A percentile compares a stretch with the other conserved stretches of the same genome.
phyloP scores from a whole-genome alignment of 2,797 vertebrate genomes.

The Chelmon rostratus region DNA sequence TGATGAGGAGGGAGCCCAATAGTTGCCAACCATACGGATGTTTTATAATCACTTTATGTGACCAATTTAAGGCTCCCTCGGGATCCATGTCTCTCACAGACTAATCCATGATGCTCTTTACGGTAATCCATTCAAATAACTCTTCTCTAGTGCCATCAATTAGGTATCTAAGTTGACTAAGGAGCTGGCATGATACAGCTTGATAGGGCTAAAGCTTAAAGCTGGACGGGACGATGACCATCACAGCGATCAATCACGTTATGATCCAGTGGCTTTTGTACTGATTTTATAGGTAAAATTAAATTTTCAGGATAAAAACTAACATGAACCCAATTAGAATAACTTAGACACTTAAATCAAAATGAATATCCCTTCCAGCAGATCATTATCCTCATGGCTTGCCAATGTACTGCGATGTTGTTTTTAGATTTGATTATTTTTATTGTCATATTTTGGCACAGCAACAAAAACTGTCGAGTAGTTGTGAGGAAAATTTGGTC shows the following conservation, averaged over 20 bases:
- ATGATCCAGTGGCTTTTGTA: not conserved
- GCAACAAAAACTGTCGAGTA: not conserved
- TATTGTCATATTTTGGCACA: not conserved
- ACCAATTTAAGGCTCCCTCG: constrained; percentile 74
- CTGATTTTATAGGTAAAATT: not conserved
- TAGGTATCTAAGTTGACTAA: constrained; percentile 72
- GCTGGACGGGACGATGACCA: constrained; percentile 20
- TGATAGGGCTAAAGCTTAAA: constrained; percentile 45
- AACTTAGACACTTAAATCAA: not conserved
- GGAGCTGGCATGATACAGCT: constrained; percentile 45
- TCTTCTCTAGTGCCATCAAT: constrained; percentile 79
- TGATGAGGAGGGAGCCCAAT: constrained; percentile 57
- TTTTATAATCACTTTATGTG: constrained; percentile 78
- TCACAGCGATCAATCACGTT: constrained; percentile 33
- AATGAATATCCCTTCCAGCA: not conserved
- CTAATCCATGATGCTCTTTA: constrained; percentile 82
- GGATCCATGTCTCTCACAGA: constrained; percentile 72
- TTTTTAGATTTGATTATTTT: not conserved
- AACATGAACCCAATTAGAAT: not conserved
- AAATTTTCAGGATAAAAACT: not conserved
- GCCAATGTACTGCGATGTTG: not conserved
- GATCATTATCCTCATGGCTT: not conserved
- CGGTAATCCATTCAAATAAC: constrained; percentile 84
- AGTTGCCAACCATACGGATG: constrained; percentile 62
- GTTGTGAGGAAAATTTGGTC: not conserved